Base-by-base conservation (phyloP, 2,113 vertebrate genomes). In the Hipposideros armiger region DNA sequence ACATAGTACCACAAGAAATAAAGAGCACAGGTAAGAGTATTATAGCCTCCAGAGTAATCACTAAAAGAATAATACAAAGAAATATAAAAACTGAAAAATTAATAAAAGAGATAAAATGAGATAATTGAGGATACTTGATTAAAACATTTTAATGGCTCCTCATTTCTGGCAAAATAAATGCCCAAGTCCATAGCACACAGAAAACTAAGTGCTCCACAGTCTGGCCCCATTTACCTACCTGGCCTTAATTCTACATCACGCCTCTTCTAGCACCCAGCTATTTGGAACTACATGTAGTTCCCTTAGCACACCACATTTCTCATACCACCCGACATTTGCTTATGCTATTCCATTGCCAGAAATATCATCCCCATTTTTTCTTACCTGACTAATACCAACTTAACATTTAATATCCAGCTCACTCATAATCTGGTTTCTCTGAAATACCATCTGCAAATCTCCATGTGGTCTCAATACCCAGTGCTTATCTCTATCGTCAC, bases 141-240 rank as follows among this genome's bases (percentile, higher is more conserved):
- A 16, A 87, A 90, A 52, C 24, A 77, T 62, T 77, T 54, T 64
- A 60, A 40, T 54, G 17, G 4, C 26, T 87, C 40, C 54, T 54
- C 15, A 47, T 67, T 72, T 73, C 32, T 78, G n/a, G n/a, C 36
- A 66, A 85, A 96, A 78, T 73, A 73, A 92, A 78, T 45, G 20
- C 10, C 28, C n/a, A 73, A 13, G 8, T 70, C 52, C 66, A 60
- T 78, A 50, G 42, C 2, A 80, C 0, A 74, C 0, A 36, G 67
- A 22, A 42, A 6, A 32, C 11, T 16, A 42, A 13, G 58, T 17
- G 6, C 58, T 93, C 11, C 7, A 6, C 30, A 32, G 54, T 45
- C 58, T 45, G 36, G 11, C 15, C 17, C 15, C 28, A 40, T 22
- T 47, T 40, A 45, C 24, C 69, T 60, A 4, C 13, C 22, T 54